These are phyloP conservation scores for Xylocopa sonorina DNA, from an alignment of 1,140 invertebrate genomes.

Conservation along the genomic window DNA sequence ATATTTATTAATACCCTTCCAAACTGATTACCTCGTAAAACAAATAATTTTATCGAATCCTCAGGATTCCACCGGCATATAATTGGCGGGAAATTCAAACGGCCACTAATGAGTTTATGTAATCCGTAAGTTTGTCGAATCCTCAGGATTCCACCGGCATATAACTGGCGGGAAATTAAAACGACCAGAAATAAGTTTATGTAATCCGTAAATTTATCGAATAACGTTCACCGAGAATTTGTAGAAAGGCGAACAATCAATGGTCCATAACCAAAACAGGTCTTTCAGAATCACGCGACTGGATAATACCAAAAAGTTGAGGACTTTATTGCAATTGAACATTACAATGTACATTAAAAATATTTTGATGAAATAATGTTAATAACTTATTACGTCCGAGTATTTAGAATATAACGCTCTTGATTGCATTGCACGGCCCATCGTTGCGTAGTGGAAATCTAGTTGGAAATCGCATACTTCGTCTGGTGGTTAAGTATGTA, in stretches of 20 bases:
- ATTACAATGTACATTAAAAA: too few relatives aligned
- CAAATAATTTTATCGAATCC: not conserved
- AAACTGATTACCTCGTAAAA: too few relatives aligned
- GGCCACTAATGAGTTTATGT: not conserved
- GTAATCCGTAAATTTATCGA: not conserved
- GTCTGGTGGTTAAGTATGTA: too few relatives aligned
- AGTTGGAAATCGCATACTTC: too few relatives aligned
- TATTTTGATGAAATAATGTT: too few relatives aligned
- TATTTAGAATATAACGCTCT: too few relatives aligned
- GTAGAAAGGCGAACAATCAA: not conserved
- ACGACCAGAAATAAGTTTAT: not conserved
- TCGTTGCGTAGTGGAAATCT: too few relatives aligned
- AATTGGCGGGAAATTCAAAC: not conserved
- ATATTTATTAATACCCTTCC: too few relatives aligned
- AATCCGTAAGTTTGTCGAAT: not conserved
- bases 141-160: not conserved
- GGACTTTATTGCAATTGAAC: not conserved
- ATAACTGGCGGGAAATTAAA: not conserved
- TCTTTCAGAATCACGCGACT: not conserved
- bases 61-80: not conserved
- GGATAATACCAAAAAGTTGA: too few relatives aligned
- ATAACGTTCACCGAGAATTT: not conserved
- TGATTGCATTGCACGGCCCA: too few relatives aligned
- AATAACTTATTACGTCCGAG: too few relatives aligned
- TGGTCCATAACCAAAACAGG: not conserved